Evolutionary conservation across 2,797 vertebrate species (phyloP), one percentile per base, ranked within the genome.

Genomic region (Bradypodion pumilum): DNA sequence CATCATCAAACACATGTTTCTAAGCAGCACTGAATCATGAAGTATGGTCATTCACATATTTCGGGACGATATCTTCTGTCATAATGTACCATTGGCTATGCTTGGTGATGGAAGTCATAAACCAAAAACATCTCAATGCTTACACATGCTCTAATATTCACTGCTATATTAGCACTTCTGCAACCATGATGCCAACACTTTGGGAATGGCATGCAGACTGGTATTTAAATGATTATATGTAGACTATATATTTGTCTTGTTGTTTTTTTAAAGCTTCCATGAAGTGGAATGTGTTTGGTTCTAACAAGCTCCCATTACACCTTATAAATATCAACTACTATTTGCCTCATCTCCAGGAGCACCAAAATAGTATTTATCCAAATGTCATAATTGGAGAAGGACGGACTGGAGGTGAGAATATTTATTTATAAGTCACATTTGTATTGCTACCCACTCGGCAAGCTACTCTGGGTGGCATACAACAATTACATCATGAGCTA

Each of bases 371-470:
- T 85, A 91, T 98, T 85, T 91, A 90, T 2, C 97, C 97, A 27
- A 95, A 96, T 25, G 75, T 98, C n/a, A 82, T 97, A 77, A 92
- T 97, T 85, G 95, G 97, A 69, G 92, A 96, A 89, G 94, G 94
- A 46, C 97, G 96, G 89, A 94, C 78, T 66, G 96, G 96, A 89
- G 98, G 98, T 98, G 89, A 94, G 95, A 86, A n/a, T n/a, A n/a
- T n/a, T n/a, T n/a, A n/a, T n/a, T n/a, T n/a, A n/a, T n/a, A n/a
- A n/a, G n/a, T n/a, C n/a, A n/a, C n/a, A n/a, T n/a, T n/a, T n/a
- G n/a, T n/a, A n/a, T n/a, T n/a, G n/a, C n/a, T n/a, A n/a, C n/a
- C n/a, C n/a, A n/a, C n/a, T n/a, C n/a, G n/a, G n/a, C n/a, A n/a
- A n/a, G n/a, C n/a, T n/a, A n/a, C n/a, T n/a, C n/a, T n/a, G n/a